phyloP scores from a whole-genome alignment of 2,797 vertebrate genomes.

The Mormyrops boulengeri region DNA sequence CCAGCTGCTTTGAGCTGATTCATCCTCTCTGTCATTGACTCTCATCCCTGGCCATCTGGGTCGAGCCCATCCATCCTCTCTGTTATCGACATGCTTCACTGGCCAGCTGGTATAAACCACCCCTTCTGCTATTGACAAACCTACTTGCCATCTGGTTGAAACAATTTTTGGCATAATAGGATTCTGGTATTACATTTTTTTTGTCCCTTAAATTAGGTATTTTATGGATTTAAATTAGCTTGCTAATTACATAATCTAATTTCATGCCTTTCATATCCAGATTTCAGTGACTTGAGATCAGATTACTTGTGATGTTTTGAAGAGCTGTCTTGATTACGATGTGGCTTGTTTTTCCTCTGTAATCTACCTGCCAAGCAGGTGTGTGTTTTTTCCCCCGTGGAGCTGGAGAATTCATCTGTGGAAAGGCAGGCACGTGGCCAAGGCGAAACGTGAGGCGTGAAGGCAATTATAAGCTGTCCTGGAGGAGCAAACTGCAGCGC shows the following conservation, averaged over 20 bases:
- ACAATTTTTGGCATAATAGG: constrained; percentile 5
- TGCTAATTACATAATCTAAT: constrained; percentile 10
- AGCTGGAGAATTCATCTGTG: neutral
- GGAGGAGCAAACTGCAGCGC: neutral
- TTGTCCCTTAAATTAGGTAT: neutral
- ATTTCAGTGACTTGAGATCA: neutral
- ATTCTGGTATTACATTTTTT: neutral
- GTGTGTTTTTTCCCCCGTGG: neutral
- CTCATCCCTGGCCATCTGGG: neutral
- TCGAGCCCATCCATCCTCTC: constrained; percentile 5
- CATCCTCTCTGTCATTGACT: neutral
- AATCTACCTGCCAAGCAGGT: constrained; percentile 4
- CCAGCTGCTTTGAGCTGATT: neutral
- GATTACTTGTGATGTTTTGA: neutral
- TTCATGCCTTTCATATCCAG: neutral
- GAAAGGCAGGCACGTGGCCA: neutral
- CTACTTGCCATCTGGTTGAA: constrained; percentile 15
- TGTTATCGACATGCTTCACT: constrained; percentile 8
- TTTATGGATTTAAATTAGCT: constrained; percentile 15
- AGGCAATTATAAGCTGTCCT: neutral
- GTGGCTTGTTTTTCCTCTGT: neutral
- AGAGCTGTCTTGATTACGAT: neutral
- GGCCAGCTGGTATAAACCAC: constrained; percentile 11
- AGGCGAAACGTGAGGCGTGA: neutral
- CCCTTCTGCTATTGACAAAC: neutral